Base-by-base conservation (phyloP, 1,140 invertebrate species). In the Halotydeus destructor region DNA sequence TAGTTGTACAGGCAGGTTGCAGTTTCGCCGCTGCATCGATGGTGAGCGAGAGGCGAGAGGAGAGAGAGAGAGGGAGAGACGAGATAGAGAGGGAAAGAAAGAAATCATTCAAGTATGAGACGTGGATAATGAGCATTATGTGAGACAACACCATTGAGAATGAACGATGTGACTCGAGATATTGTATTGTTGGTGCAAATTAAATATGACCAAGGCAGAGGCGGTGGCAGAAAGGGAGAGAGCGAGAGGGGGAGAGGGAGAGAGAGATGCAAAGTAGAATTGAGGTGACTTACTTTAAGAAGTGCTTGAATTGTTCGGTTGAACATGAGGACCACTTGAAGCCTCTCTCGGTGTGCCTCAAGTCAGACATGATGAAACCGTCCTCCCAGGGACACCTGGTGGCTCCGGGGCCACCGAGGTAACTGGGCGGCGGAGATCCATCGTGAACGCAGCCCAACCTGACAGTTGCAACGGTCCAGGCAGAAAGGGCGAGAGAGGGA, bases 321-420 rank as follows among this genome's bases (percentile, higher is more conserved):
- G 78, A 84, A 59, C 85, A 91, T 22, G 81, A 72, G 5, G 83
- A 89, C 85, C 85, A 91, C 53, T 79, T 69, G 66, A 91, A 91
- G 12, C 85, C 85, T 55, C 85, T 75, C 63, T 89, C 84, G 1
- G 84, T 89, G 58, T 89, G 84, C 49, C 85, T 66, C 33, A 91
- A 68, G 63, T 91, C 84, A 38, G 79, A 84, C 85, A 91, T 91
- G 52, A 91, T 91, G 62, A 78, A 91, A 31, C 85, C 85, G 57
- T 91, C 85, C 58, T 88, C 81, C 84, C 85, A 91, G 52, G 82
- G 72, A 55, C 85, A 91, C 52, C 84, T 82, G 55, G 85, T 80
- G 27, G 85, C 85, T n/a, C 85, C 85, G 1, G 85, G 85, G 41
- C 85, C 84, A 40, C 85, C 85, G 4, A 91, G 66, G 51, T 91